Base-by-base conservation (phyloP, 2,888 invertebrate genomes). In the Clunio marinus region DNA sequence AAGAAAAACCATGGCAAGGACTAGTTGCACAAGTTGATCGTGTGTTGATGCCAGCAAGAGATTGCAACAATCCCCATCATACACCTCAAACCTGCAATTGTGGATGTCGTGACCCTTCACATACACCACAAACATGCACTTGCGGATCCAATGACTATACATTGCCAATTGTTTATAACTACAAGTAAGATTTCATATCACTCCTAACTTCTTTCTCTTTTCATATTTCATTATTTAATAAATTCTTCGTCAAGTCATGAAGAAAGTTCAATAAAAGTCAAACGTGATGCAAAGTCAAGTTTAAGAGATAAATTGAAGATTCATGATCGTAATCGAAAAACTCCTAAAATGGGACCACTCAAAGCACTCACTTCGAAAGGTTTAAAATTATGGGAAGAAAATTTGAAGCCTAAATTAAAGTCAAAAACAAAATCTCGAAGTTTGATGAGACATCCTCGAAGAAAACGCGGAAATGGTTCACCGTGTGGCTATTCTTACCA, bases 1-100 rank as follows among this genome's bases (percentile, higher is more conserved):
- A 51, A n/a, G 55, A 66, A 3, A 66, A 66, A 10, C 66, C 66
- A 28, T 66, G 66, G 66, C 51, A 66, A 55, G 66, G 66, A 66
- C 35, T 66, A n/a, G 66, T 66, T 15, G 55, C 66, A n/a, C 66
- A 66, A 15, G 46, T 66, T 7, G 66, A 66, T 20, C 13, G 28
- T 22, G 35, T 66, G 2, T 20, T 35, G 32, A 55, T 66, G 55
- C 66, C 66, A 35, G 13, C 27, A 4, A 46, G 22, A 35, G 25
- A 15, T 15, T 66, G 66, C 63, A 45, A 13, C 25, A 46, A 65
- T n/a, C 22, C 32, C 1, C 7, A 20, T 5, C 66, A 66, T n/a
- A 22, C 32, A 20, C 51, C 51, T 20, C 32, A 55, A 35, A 32
- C 22, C 2, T 66, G 66, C 51, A 66, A 66, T 55, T 66, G 66